Percentiles rank a stretch among this genome's conserved stretches.
These are phyloP conservation scores for Archilochus colubris DNA, from an alignment of 2,113 vertebrate species.

Conservation along the genomic window DNA sequence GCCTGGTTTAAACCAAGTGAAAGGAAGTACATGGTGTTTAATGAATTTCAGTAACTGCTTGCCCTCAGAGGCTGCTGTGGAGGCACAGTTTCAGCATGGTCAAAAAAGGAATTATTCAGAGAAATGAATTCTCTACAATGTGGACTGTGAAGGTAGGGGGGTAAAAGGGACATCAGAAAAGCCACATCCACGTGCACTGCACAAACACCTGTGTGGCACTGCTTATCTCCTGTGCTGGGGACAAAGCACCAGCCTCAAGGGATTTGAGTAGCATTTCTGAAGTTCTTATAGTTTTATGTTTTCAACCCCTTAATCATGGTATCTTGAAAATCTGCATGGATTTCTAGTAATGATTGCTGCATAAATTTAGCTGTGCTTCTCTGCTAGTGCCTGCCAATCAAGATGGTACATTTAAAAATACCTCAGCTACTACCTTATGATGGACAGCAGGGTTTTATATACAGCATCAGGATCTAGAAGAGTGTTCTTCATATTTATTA, in stretches of 20 bases:
- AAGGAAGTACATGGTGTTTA: not conserved
- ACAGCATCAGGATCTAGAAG: not conserved
- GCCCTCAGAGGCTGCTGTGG: not conserved
- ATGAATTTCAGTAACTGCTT: not conserved
- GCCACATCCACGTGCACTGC: fast-evolving
- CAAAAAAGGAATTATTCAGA: not conserved
- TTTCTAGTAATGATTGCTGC: not conserved
- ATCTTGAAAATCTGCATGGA: not conserved
- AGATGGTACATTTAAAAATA: not conserved
- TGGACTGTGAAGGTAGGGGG: no score
- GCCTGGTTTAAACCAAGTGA: not conserved
- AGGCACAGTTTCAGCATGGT: not conserved
- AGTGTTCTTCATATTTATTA: not conserved
- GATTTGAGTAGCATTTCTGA: not conserved
- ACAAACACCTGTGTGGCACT: no score
- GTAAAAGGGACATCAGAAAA: not conserved
- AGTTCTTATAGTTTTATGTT: not conserved
- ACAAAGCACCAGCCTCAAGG: not conserved
- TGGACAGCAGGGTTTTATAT: not conserved
- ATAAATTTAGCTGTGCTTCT: not conserved
- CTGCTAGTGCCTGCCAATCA: not conserved
- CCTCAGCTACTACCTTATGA: not conserved
- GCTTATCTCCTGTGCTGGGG: no score
- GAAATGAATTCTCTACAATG: no score
- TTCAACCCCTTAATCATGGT: not conserved